Evolutionary conservation across 2,113 vertebrate species (phyloP).

Genomic region (Lethenteron camtschaticum): DNA sequence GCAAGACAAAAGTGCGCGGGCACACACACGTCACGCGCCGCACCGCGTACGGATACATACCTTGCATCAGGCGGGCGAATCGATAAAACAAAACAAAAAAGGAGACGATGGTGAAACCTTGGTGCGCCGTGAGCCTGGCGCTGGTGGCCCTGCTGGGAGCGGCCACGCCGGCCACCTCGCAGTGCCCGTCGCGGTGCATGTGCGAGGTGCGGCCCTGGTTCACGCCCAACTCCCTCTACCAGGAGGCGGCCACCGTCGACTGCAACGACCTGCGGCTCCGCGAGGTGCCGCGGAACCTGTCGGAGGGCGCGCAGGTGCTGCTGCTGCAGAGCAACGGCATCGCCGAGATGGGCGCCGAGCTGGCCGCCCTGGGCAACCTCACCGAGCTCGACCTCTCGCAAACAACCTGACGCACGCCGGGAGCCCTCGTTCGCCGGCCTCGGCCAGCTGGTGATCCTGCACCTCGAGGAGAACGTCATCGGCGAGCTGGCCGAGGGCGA

Average conservation of each 20-base stretch:
- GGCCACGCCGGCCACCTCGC: background rate
- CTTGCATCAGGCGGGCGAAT: too few species aligned
- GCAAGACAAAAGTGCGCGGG: too few species aligned
- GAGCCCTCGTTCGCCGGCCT: constrained; percentile 26
- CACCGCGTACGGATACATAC: too few species aligned
- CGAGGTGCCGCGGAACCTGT: constrained; percentile 23
- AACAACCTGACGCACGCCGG: constrained; percentile 35
- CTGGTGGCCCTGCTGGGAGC: too few species aligned
- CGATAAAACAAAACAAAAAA: too few species aligned
- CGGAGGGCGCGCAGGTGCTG: constrained; percentile 33
- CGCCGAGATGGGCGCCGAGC: constrained; percentile 23
- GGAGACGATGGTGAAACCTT: too few species aligned
- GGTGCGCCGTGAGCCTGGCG: too few species aligned
- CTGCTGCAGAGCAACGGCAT: constrained; percentile 49
- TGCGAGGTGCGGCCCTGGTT: constrained; percentile 49
- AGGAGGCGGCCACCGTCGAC: constrained; percentile 38
- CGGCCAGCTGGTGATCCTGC: constrained; percentile 32
- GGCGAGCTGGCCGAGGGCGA: constrained; percentile 30
- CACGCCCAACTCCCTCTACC: constrained; percentile 39
- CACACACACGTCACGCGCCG: too few species aligned
- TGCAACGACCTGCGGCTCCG: constrained; percentile 40
- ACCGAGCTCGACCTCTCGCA: constrained; percentile 45
- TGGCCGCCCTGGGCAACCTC: constrained; percentile 31
- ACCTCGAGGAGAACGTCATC: constrained; percentile 42
- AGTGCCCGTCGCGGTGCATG: constrained; percentile 38